A percentile compares a stretch with the other conserved stretches of the same genome.
phyloP scores from a whole-genome alignment of 2,888 invertebrate genomes.

The Tricholauxania praeusta region DNA sequence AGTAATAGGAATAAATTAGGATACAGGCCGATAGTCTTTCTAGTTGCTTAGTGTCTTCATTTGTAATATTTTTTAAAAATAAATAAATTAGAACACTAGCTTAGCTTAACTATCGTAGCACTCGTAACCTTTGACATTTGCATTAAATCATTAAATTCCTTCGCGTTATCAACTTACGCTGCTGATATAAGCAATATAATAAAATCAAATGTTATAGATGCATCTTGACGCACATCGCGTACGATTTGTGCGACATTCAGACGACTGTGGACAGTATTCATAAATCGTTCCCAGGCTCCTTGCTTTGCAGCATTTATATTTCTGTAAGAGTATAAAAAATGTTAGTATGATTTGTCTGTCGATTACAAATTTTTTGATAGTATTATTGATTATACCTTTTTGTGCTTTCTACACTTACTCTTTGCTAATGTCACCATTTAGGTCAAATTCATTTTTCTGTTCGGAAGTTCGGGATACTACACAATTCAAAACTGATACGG shows the following conservation, averaged over 20 bases:
- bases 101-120: neutral
- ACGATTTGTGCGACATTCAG: constrained; percentile 81
- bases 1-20: no score
- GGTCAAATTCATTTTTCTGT: constrained; percentile 45
- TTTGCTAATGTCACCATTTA: constrained; percentile 46
- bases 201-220: constrained; percentile 82
- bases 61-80: neutral
- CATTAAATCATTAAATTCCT: neutral
- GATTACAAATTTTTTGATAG: neutral
- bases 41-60: neutral
- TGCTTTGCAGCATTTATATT: constrained; percentile 55
- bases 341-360: neutral
- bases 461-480: constrained; percentile 67
- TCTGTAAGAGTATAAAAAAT: constrained; percentile 42
- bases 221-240: constrained; percentile 76
- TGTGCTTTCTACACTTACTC: constrained; percentile 43
- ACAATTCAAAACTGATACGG: constrained; percentile 75
- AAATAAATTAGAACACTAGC: neutral
- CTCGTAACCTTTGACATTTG: no score
- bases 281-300: constrained; percentile 73
- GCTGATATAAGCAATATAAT: constrained; percentile 78
- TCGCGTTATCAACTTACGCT: constrained; percentile 69
- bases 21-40: no score
- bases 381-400: neutral
- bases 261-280: constrained; percentile 75